Base-by-base conservation (phyloP, 1,140 invertebrate genomes). In the Agrilus planipennis region DNA sequence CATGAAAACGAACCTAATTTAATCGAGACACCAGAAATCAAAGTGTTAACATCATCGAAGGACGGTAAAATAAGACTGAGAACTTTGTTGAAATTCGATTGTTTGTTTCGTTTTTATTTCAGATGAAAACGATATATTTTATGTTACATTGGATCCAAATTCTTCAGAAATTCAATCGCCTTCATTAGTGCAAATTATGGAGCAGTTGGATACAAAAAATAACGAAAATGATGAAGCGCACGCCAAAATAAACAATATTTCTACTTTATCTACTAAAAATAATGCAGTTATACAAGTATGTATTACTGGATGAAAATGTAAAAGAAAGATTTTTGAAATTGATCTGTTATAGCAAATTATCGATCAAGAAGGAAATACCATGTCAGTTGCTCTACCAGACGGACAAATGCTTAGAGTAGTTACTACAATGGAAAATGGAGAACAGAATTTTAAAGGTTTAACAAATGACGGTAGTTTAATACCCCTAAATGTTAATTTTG, bases 361-460 rank as follows among this genome's bases (percentile, higher is more conserved):
- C 3, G 78, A 79, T 60, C 70, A 75, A 45, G 68, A 76, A 36
- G 78, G 78, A 10, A 80, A 79, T 59, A 70, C 76, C 5, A 65
- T 81, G 20, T 75, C 74, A 38, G 69, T 81, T 44, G 77, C 76
- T 0, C 72, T 77, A 46, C 69, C 75, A 50, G 75, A 81, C 53
- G 77, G 77, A 6, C 58, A 66, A 39, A 64, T 68, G 22, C 68
- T 73, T 3, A 64, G 66, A 29, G 67, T 74, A 7, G 67, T 70
- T 3, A 65, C 69, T 40, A 65, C 63, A 4, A 64, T 63, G 1
- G 52, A 61, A 3, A 64, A 67, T 31, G 53, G 64, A 27, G 42
- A 67, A 10, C 62, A 70, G 39, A 65, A 63, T 12, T 51, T 73
- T 42, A 67, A 71, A 59, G 69, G 67, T 23, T 55, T 72, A 43